These are phyloP conservation scores for Napeogenes sylphis DNA, from an alignment of 2,888 invertebrate species.

Conservation along the genomic window DNA sequence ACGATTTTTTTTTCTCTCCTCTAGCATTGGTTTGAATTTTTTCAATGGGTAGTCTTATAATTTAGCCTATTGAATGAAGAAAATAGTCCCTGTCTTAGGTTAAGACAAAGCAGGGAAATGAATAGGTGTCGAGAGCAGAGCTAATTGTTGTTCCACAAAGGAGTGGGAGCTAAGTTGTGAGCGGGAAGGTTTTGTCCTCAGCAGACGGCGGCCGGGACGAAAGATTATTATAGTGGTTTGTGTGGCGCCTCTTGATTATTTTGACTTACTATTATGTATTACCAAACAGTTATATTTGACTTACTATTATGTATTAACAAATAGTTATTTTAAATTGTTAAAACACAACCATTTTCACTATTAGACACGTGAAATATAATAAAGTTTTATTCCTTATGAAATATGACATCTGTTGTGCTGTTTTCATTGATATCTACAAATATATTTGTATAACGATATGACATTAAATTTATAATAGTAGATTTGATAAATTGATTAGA, in stretches of 20 bases:
- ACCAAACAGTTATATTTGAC: background rate
- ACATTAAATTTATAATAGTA: too few species aligned
- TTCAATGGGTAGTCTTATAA: constrained; percentile 21
- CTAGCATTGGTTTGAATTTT: background rate
- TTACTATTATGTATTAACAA: constrained; percentile 3
- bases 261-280: constrained; percentile 8
- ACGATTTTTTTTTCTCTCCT: background rate
- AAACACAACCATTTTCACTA: too few species aligned
- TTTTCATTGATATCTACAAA: too few species aligned
- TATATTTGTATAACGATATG: too few species aligned
- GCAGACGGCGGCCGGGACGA: constrained; percentile 22
- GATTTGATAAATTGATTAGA: too few species aligned
- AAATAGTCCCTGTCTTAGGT: constrained; percentile 42
- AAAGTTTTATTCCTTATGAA: too few species aligned
- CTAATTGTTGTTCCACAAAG: constrained; percentile 54
- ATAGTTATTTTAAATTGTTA: too few species aligned
- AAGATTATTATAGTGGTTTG: constrained; percentile 7
- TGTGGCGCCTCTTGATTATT: constrained; percentile 11
- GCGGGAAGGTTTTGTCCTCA: constrained; percentile 28
- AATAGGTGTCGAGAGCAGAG: constrained; percentile 67
- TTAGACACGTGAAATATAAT: too few species aligned
- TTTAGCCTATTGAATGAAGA: constrained; percentile 43
- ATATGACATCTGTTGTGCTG: too few species aligned
- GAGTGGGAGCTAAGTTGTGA: constrained; percentile 30
- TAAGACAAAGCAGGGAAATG: constrained; percentile 61